Base-by-base conservation (phyloP, 92 coral and sea anemone genomes). In the Epizoanthus rinbou region DNA sequence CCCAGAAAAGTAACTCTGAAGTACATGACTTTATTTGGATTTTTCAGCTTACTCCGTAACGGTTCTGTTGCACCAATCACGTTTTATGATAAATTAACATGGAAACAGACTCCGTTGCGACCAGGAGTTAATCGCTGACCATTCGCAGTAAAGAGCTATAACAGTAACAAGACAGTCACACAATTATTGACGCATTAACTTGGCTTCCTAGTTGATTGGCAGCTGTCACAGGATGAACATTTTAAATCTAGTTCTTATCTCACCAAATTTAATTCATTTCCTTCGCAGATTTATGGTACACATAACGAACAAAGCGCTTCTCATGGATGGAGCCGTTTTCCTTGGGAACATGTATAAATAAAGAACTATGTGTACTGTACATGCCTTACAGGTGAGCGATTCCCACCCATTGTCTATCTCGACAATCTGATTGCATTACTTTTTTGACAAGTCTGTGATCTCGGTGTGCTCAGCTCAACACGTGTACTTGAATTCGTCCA, bases 71-170 rank as follows among this genome's bases (percentile, higher is more conserved):
- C 21, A 37, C 64, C 10, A 9, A 4, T 14, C 52, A 5, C 37
- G 2, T 50, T 39, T 67, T 11, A 60, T 57, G 45, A 39, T 22
- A 69, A 78, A 63, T 18, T 15, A n/a, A 6, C 15, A 78, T 60
- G 73, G 31, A 0, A 21, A 78, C 15, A 16, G 35, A 19, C 47
- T 39, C 23, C 21, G 23, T 78, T 78, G 4, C 25, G 33, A 60
- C 82, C n/a, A 62, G 50, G 41, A 62, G 47, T 18, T 78, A 78
- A 78, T 59, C 82, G 82, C 82, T 78, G 72, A 18, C 64, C 25
- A 78, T 78, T 78, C 53, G n/a, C 45, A 78, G 19, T 67, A 67
- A 37, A 23, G 70, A 39, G 22, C 43, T 78, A 21, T 23, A 18
- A 43, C 6, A 78, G 9, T 47, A 19, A 13, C 45, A 39, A 78